These are phyloP conservation scores for Procavia capensis DNA, from an alignment of 2,113 vertebrate species.

Conservation along the genomic window DNA sequence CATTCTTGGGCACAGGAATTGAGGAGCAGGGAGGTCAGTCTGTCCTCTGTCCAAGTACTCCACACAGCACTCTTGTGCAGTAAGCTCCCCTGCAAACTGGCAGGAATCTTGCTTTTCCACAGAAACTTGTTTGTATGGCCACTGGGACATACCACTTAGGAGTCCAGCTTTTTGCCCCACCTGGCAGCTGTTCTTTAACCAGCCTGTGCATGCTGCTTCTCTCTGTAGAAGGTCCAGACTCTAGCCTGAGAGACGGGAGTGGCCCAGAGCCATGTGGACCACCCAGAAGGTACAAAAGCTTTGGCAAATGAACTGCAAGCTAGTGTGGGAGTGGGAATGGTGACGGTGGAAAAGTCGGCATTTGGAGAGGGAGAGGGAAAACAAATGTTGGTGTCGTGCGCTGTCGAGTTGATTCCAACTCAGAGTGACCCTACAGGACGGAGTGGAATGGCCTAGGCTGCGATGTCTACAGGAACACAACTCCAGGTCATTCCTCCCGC, in stretches of 20 bases:
- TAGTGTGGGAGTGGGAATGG: background rate
- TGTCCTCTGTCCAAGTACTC: background rate
- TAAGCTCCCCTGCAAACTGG: background rate
- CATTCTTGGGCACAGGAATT: background rate
- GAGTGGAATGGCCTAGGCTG: background rate
- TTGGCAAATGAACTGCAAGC: background rate
- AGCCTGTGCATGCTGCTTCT: background rate
- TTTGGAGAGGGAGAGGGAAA: background rate
- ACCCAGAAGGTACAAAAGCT: slow-evolving; percentile 14
- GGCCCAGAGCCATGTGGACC: background rate
- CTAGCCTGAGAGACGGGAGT: background rate
- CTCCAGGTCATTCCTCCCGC: background rate
- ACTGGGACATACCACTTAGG: background rate
- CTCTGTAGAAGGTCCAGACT: background rate
- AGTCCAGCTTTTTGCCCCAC: background rate
- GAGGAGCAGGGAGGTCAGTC: background rate
- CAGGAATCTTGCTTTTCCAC: background rate
- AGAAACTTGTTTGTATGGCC: slow-evolving; percentile 8
- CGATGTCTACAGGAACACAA: background rate
- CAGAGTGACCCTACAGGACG: background rate
- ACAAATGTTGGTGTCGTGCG: background rate
- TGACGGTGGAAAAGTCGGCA: background rate
- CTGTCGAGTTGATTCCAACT: too few species aligned
- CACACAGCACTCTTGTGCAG: background rate
- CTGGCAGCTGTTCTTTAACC: background rate